These are phyloP conservation scores for Manacus vitellinus DNA, from an alignment of 2,113 vertebrate genomes.

Conservation along the genomic window DNA sequence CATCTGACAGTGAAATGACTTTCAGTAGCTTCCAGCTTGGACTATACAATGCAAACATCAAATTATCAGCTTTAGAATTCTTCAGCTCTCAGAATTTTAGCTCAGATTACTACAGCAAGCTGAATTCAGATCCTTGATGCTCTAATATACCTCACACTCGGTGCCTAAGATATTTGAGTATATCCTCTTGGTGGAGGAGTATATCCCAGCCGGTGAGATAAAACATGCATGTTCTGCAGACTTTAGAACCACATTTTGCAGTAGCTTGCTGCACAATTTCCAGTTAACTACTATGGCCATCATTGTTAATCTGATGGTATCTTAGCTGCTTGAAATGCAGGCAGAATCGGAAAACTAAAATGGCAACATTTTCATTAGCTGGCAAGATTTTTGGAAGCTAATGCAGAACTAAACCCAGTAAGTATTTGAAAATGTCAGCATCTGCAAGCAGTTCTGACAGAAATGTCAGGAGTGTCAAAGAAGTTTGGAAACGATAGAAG, in stretches of 20 bases:
- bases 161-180: not conserved
- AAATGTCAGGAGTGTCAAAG: not conserved
- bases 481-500: not conserved
- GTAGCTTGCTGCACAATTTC: not conserved
- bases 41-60: not conserved
- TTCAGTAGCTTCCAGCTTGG: not conserved
- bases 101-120: not conserved
- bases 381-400: not conserved
- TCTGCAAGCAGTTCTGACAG: not conserved
- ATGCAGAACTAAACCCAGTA: not conserved
- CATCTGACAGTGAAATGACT: not conserved
- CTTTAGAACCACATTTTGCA: not conserved
- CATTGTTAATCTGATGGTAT: not conserved
- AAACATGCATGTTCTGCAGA: not conserved
- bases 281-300: not conserved
- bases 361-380: not conserved
- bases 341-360: not conserved
- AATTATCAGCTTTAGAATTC: not conserved
- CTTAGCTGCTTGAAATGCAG: not conserved
- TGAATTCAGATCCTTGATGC: not conserved
- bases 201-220: not conserved
- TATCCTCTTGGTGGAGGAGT: not conserved
- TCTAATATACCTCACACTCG: not conserved
- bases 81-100: not conserved
- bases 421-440: slow-evolving; percentile 7